Evolutionary conservation across 2,888 invertebrate species (phyloP).

Genomic region (Schrankia costaestrigalis): DNA sequence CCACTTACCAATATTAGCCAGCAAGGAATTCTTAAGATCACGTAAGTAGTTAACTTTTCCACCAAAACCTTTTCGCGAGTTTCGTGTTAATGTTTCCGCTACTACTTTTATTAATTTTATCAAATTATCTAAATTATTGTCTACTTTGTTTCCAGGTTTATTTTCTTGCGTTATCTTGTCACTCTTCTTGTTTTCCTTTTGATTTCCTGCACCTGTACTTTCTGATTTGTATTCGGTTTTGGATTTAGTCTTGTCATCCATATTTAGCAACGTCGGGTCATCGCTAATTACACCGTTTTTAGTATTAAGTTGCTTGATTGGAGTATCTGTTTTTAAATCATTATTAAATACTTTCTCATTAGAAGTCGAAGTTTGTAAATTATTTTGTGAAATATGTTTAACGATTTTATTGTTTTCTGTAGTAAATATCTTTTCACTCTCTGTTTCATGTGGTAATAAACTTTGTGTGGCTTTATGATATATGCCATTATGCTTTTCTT

Average conservation of each 20-base stretch:
- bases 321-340: too few relatives aligned
- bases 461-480: constrained; percentile 7
- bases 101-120: constrained; percentile 59
- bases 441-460: constrained; percentile 1
- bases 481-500: constrained; percentile 5
- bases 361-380: too few relatives aligned
- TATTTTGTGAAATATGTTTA: too few relatives aligned
- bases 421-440: constrained; percentile 2
- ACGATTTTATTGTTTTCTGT: constrained; percentile 6
- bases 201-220: not conserved
- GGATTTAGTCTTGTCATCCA: not conserved
- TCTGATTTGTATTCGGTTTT: not conserved
- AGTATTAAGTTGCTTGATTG: too few relatives aligned
- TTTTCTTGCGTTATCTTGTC: not conserved
- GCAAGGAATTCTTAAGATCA: constrained; percentile 79
- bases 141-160: constrained; percentile 18
- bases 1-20: constrained; percentile 84
- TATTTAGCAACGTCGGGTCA: too few relatives aligned
- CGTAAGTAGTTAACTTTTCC: constrained; percentile 82
- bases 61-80: constrained; percentile 61
- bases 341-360: too few relatives aligned
- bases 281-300: too few relatives aligned
- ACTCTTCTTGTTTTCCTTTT: not conserved
- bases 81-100: constrained; percentile 61
- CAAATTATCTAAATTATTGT: constrained; percentile 51